Conservation (phyloP, 2,113 vertebrate species). For the Tauraco erythrolophus region DNA sequence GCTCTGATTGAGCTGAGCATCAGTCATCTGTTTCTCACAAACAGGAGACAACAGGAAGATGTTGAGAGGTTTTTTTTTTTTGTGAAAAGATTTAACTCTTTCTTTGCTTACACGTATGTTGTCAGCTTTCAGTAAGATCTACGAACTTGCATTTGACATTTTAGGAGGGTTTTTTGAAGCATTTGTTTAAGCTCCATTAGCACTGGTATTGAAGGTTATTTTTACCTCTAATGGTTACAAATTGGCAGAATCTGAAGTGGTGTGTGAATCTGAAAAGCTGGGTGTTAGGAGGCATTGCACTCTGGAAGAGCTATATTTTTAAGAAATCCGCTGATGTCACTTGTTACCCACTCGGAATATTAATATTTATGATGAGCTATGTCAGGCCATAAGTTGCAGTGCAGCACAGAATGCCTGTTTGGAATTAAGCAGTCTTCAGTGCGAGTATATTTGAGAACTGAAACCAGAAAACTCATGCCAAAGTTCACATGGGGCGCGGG, state of each 20-base stretch:
- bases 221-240: neutral
- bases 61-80: neutral
- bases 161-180: neutral
- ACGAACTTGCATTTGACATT: rapidly evolving
- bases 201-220: neutral
- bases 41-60: neutral
- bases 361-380: neutral
- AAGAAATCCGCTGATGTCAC: neutral
- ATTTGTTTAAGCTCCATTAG: neutral
- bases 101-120: neutral
- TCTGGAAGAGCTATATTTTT: neutral
- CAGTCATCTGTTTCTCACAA: neutral
- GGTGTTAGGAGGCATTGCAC: neutral
- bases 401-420: neutral
- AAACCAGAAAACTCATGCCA: neutral
- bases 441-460: neutral
- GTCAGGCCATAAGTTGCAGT: neutral
- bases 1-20: neutral
- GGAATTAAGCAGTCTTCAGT: neutral
- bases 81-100: neutral
- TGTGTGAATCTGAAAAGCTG: neutral
- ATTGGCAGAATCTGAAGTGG: neutral
- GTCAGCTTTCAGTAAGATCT: neutral
- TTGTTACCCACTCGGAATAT: neutral
- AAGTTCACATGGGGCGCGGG: rapidly evolving